Base-by-base conservation (phyloP, 2,888 invertebrate species). In the Thumatha senex region DNA sequence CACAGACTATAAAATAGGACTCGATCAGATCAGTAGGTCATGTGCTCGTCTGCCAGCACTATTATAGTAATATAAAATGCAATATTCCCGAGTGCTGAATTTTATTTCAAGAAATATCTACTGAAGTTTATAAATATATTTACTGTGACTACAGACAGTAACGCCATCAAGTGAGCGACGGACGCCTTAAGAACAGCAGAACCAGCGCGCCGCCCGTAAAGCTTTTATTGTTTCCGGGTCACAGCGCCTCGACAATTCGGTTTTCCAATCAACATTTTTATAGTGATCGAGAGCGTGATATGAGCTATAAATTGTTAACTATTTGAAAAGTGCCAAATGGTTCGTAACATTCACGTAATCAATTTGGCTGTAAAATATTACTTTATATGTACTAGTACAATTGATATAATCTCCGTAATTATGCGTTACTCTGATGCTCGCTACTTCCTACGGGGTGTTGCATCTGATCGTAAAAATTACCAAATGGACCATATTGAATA, bases 141-240 rank as follows among this genome's bases (percentile, higher is more conserved):
- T 24, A 24, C 18, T 24, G 18, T 59, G 66, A 58, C 54, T 54
- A 57, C 51, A 48, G 52, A 56, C 66, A 64, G 52, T 54, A 65
- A 48, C 50, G 64, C 56, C 66, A 62, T 63, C 61, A 57, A 58
- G 50, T 51, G 62, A 31, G 51, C 47, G 18, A 24, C 18, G 40
- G 10, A 47, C 33, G 10, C 56, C 38, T 45, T 40, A 36, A 30
- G 46, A 48, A 24, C 49, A 60, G 51, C 61, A 68, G 63, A 74
- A 74, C 72, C 72, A 67, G 70, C 67, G 74, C 70, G 71, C 65
- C 65, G 74, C 63, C 76, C 78, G 76, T 86, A 85, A 86, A 88
- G 65, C 46, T 82, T 89, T 89, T 86, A 87, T 84, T 77, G 84
- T 79, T 84, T 86, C 79, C 84, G 82, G 84, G 78, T 80, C 82